Percentiles rank a stretch among this genome's conserved stretches.
Conservation (phyloP, 1,140 invertebrate species). For the Lordiphosa clarofinis region DNA sequence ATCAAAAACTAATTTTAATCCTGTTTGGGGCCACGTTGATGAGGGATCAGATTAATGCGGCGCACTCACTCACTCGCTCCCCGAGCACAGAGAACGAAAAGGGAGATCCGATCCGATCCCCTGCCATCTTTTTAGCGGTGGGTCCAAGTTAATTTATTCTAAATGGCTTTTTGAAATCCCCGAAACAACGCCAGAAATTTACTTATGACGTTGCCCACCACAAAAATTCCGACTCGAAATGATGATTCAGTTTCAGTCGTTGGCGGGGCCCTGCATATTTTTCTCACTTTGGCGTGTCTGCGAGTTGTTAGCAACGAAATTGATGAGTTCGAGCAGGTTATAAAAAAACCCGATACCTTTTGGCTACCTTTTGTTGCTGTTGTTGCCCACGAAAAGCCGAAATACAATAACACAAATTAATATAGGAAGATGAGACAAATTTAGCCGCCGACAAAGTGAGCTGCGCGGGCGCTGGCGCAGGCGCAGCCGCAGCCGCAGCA, state of each 20-base stretch:
- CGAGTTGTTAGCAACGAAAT: slow-evolving; percentile 76
- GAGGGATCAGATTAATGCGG: slow-evolving; percentile 63
- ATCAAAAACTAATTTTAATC: slow-evolving; percentile 80
- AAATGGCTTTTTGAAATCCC: slow-evolving; percentile 75
- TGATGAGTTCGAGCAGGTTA: slow-evolving; percentile 77
- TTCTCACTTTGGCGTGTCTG: slow-evolving; percentile 76
- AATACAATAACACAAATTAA: slow-evolving; percentile 78
- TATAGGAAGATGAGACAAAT: slow-evolving; percentile 77
- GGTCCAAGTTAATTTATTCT: slow-evolving; percentile 75
- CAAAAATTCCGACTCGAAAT: slow-evolving; percentile 25
- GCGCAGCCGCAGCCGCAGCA: slow-evolving; percentile 4
- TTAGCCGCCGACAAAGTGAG: slow-evolving; percentile 71
- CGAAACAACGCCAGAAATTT: slow-evolving; percentile 64
- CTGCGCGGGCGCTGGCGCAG: slow-evolving; percentile 8
- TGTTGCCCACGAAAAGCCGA: slow-evolving; percentile 49
- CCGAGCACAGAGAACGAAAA: background rate
- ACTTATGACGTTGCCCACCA: slow-evolving; percentile 61
- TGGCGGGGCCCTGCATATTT: slow-evolving; percentile 54
- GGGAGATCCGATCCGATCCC: slow-evolving; percentile 29
- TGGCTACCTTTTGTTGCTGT: slow-evolving; percentile 56
- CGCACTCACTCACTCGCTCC: slow-evolving; percentile 36
- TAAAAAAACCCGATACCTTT: slow-evolving; percentile 70
- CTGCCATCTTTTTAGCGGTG: slow-evolving; percentile 65
- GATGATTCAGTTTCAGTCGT: slow-evolving; percentile 60
- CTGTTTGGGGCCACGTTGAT: slow-evolving; percentile 68